Conservation (phyloP, 2,113 vertebrate genomes). For the Albula goreensis region DNA sequence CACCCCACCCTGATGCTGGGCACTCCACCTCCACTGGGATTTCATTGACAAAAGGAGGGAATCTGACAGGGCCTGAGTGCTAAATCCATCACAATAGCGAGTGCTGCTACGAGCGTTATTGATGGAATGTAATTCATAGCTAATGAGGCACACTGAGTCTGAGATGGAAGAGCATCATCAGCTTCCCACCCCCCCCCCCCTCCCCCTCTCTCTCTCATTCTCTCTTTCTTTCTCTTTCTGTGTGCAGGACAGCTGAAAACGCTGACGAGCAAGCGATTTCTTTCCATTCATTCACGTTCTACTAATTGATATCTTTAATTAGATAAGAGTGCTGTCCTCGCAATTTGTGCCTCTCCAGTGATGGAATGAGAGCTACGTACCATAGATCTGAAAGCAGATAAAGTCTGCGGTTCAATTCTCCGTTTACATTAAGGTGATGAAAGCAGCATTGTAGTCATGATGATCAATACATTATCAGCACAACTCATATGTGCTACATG, state of each 20-base stretch:
- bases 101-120: background rate
- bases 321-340: background rate
- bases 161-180: background rate
- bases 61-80: background rate
- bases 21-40: background rate
- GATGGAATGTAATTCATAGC: background rate
- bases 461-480: too few relatives aligned
- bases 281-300: background rate
- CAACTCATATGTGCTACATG: too few relatives aligned
- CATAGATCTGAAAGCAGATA: too few relatives aligned
- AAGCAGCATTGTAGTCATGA: too few relatives aligned
- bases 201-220: too few relatives aligned
- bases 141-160: background rate
- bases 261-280: background rate
- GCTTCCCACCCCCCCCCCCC: too few relatives aligned
- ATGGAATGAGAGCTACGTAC: background rate
- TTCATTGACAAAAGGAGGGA: background rate
- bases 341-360: background rate
- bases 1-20: too few relatives aligned
- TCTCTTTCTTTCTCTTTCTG: background rate
- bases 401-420: too few relatives aligned
- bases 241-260: background rate
- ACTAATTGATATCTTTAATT: slow-evolving; percentile 24
- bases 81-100: background rate
- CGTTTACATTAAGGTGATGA: too few relatives aligned